Conservation (phyloP, 2,888 invertebrate genomes). For the Diarsia dahlii region DNA sequence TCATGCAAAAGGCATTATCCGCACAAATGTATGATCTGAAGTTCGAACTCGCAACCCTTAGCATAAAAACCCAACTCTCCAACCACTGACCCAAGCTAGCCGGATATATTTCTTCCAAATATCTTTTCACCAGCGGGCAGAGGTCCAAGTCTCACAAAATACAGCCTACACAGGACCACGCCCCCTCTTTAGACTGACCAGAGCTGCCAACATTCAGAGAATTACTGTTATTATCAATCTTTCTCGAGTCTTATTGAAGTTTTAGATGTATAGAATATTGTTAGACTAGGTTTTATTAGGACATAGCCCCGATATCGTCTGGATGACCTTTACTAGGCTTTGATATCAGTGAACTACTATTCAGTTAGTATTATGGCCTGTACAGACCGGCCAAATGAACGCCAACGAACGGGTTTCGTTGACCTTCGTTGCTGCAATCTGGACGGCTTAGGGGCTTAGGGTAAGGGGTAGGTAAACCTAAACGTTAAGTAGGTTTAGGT, state of each 20-base stretch:
- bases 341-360: background rate
- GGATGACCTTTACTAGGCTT: background rate
- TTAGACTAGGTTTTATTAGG: background rate
- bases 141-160: conserved; percentile 48
- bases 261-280: background rate
- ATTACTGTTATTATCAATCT: conserved; percentile 44
- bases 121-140: conserved; percentile 43
- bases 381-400: too few species aligned
- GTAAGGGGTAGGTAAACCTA: too few species aligned
- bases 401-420: too few species aligned
- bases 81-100: background rate
- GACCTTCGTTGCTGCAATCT: too few species aligned
- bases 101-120: conserved; percentile 39
- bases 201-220: conserved; percentile 47
- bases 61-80: background rate
- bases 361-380: background rate
- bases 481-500: too few species aligned
- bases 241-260: conserved; percentile 1
- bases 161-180: conserved; percentile 42
- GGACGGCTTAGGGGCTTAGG: too few species aligned
- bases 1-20: background rate
- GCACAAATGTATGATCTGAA: background rate
- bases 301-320: background rate
- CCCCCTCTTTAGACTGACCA: conserved; percentile 43
- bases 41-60: background rate